Evolutionary conservation across 2,888 invertebrate genomes (phyloP).

Genomic region (Campopleginae sp.): DNA sequence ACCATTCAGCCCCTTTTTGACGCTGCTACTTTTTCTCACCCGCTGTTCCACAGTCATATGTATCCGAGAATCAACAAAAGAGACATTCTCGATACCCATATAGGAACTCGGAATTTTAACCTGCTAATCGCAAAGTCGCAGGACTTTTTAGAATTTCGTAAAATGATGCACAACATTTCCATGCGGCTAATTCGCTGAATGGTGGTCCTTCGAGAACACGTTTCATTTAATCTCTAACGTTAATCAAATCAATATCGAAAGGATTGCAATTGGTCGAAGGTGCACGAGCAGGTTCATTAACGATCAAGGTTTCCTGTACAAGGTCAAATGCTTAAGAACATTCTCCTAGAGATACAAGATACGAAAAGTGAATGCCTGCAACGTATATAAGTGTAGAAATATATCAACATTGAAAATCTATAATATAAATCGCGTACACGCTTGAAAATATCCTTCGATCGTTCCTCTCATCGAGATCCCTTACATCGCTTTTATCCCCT

Average conservation of each 20-base stretch:
- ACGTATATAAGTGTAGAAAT: neutral
- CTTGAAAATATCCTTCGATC: constrained; percentile 48
- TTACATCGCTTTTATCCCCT: constrained; percentile 54
- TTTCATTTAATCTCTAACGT: neutral
- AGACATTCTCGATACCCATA: neutral
- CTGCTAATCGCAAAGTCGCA: neutral
- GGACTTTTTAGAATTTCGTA: neutral
- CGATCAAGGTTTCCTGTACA: constrained; percentile 19
- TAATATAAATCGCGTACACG: constrained; percentile 42
- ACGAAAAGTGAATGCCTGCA: constrained; percentile 32
- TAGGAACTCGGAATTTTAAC: neutral
- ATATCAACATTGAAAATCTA: constrained; percentile 25
- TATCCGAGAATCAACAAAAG: constrained; percentile 7
- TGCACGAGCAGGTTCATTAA: constrained; percentile 18
- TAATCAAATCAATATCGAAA: neutral
- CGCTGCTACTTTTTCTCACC: constrained; percentile 42
- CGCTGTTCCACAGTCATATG: constrained; percentile 33
- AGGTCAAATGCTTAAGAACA: constrained; percentile 18
- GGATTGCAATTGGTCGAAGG: constrained; percentile 2
- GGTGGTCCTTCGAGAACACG: neutral
- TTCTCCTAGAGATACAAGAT: constrained; percentile 23
- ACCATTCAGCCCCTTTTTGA: constrained; percentile 25
- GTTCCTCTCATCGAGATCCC: constrained; percentile 59
- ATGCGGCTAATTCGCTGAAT: neutral
- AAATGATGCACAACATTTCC: neutral